Base-by-base conservation (phyloP, 2,797 vertebrate genomes). In the Dermochelys coriacea region DNA sequence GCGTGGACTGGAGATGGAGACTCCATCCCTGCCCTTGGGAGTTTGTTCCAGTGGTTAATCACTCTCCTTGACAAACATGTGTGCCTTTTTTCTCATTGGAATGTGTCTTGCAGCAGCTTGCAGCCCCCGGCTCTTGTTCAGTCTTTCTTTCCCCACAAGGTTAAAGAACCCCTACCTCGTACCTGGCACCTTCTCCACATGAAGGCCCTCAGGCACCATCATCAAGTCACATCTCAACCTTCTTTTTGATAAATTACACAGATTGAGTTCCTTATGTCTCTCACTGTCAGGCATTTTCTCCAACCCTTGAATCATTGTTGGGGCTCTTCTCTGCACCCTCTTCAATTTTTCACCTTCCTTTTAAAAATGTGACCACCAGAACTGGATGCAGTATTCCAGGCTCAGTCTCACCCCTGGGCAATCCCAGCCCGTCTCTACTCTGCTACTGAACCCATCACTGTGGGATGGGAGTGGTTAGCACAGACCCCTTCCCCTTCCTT, bases 401-500 rank as follows among this genome's bases (percentile, higher is more conserved):
- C 37, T 41, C 21, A 37, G 21, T 6, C 37, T 71, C 37, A 41
- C 68, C n/a, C 68, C 37, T 11, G 34, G 34, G 61, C 34, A 64
- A 64, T 64, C 34, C 8, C 61, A 64, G 61, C 18, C 61, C 34
- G 4, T n/a, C 21, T 25, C 19, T 71, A 71, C 41, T 71, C 68
- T 71, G n/a, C 64, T 68, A 18, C 64, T 21, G 64, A 68, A 18
- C 18, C 34, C n/a, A 31, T 68, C 64, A 37, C 18, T 37, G 64
- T 37, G 27, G 9, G 41, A 37, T 9, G 27, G 23, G 11, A 12
- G 9, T 82, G 19, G 11, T 71, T 71, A 71, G 96, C 94, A 49
- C 34, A 84, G 94, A 96, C 95, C 92, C 94, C 88, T 86, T 93
- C 47, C 47, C 47, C 29, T 51, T 51, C 50, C 50, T 71, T 71